A percentile compares a stretch with the other conserved stretches of the same genome.
Conservation (phyloP, 1,140 invertebrate species). For the Ceratitis capitata region DNA sequence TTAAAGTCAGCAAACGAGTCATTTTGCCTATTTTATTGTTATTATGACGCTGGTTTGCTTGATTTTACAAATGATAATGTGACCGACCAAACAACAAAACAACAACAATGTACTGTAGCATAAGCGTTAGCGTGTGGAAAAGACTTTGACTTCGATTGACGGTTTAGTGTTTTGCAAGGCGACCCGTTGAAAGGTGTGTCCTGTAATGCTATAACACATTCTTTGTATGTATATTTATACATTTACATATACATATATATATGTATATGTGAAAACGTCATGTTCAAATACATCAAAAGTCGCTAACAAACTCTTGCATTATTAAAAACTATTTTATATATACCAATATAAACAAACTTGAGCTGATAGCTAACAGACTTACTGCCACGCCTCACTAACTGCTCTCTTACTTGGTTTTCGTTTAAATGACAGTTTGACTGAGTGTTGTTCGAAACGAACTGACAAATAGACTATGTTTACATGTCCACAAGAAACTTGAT, state of each 20-base stretch:
- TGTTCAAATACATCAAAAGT: too few species aligned
- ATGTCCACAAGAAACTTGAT: background rate
- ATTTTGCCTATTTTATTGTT: constrained; percentile 32
- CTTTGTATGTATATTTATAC: background rate
- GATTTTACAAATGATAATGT: constrained; percentile 35
- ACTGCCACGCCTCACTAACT: background rate
- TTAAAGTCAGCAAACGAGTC: background rate
- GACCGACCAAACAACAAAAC: background rate
- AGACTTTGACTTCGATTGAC: background rate
- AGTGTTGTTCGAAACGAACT: background rate
- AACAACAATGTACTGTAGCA: too few species aligned
- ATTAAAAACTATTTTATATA: too few species aligned
- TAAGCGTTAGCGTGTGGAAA: background rate
- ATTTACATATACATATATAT: background rate
- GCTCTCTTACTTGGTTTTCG: background rate
- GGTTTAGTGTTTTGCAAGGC: background rate
- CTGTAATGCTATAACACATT: background rate
- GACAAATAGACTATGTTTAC: background rate
- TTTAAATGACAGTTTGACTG: background rate
- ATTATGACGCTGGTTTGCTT: constrained; percentile 17
- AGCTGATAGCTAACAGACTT: too few species aligned
- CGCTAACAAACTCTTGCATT: too few species aligned
- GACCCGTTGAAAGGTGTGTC: constrained; percentile 12
- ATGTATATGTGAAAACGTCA: too few species aligned
- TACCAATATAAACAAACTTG: too few species aligned